Conservation (phyloP, 2,797 vertebrate species). For the Jordanella pulchra region DNA sequence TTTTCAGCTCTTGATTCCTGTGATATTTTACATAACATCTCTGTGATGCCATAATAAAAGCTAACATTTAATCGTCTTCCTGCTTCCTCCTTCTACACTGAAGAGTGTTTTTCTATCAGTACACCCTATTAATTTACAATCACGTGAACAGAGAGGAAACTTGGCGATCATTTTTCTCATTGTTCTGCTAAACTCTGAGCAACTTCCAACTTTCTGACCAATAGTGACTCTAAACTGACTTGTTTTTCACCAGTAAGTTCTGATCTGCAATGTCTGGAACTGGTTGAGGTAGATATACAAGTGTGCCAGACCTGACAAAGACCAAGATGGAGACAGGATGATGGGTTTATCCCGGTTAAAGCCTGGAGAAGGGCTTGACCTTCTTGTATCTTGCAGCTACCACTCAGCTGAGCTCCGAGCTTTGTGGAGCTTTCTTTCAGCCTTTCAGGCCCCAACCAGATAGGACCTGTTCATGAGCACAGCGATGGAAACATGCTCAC, state of each 20-base stretch:
- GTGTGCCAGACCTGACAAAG: constrained; percentile 15
- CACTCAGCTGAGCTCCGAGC: constrained; percentile 15
- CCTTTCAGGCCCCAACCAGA: constrained; percentile 11
- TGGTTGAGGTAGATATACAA: constrained; percentile 11
- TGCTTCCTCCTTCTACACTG: not conserved
- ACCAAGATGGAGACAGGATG: constrained; percentile 62
- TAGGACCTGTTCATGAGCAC: constrained; percentile 44
- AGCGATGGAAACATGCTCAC: constrained; percentile 32
- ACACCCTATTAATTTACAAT: not conserved
- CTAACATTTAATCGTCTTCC: not conserved
- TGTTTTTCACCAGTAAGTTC: constrained; percentile 14
- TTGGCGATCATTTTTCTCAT: not conserved
- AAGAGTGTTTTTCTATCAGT: not conserved
- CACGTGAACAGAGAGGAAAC: not conserved
- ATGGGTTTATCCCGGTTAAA: constrained; percentile 59
- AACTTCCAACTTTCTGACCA: not conserved
- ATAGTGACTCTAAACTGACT: not conserved
- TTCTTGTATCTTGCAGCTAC: constrained; percentile 40
- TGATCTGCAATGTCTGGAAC: not conserved
- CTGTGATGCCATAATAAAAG: no score
- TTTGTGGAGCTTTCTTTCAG: constrained; percentile 17
- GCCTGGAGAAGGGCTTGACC: constrained; percentile 63
- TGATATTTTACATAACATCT: not conserved
- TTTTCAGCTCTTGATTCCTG: not conserved
- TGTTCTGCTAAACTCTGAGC: not conserved